Evolutionary conservation across 1,140 invertebrate species (phyloP).

Genomic region (Aphelenchoides fujianensis): DNA sequence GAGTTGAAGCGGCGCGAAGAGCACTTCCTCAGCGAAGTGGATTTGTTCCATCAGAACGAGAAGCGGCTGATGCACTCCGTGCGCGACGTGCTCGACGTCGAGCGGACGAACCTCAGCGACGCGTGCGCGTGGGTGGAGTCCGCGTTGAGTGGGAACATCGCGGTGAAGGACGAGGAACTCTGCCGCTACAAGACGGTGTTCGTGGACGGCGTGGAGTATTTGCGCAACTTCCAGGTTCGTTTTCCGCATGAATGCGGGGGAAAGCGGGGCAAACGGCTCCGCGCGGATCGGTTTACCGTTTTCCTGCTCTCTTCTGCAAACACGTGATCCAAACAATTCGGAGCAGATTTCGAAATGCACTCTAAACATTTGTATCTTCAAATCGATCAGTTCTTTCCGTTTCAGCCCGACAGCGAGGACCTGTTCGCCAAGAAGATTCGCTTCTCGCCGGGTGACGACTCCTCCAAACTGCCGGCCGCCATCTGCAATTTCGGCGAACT

Average conservation of each 20-base stretch:
- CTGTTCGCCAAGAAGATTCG: conserved; percentile 58
- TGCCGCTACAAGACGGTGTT: conserved; percentile 54
- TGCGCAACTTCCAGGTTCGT: conserved; percentile 55
- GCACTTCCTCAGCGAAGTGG: conserved; percentile 56
- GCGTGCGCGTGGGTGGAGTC: conserved; percentile 53
- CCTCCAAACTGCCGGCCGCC: conserved; percentile 55
- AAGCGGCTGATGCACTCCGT: conserved; percentile 50
- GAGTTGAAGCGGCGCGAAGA: conserved; percentile 57
- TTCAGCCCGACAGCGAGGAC: conserved; percentile 59
- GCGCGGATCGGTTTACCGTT: background rate
- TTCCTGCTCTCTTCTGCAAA: background rate
- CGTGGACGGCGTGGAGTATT: conserved; percentile 58
- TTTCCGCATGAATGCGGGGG: background rate
- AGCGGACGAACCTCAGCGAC: conserved; percentile 46
- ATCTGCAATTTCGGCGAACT: conserved; percentile 61
- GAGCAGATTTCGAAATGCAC: no score
- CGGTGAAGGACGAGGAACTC: conserved; percentile 54
- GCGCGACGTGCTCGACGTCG: conserved; percentile 46
- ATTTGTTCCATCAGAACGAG: conserved; percentile 55
- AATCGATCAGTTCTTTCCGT: no score
- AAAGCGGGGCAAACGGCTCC: background rate
- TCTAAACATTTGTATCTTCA: no score
- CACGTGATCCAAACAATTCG: background rate
- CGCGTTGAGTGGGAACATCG: conserved; percentile 37
- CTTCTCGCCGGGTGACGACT: conserved; percentile 61